Evolutionary conservation across 2,113 vertebrate species (phyloP), one percentile per base, ranked within the genome.

Genomic region (Macquaria ambigua): DNA sequence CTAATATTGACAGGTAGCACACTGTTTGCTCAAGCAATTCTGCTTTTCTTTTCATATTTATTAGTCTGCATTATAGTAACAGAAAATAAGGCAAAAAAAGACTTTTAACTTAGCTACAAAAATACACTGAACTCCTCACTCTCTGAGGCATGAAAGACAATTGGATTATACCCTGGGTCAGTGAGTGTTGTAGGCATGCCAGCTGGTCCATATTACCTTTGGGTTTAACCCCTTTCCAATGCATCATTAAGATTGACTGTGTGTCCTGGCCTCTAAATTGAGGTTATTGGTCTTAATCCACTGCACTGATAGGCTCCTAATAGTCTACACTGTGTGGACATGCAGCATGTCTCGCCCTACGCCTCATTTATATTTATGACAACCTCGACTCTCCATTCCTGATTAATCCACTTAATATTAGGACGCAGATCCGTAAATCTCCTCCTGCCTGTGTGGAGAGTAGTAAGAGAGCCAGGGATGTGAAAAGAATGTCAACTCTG

Each of bases 321-420:
- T 84, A 92, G 85, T 77, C 61, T 62, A 81, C 87, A 82, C 67
- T 74, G 63, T 84, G 74, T 79, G 82, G 85, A 93, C 92, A 91
- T 70, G 84, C 81, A 78, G 88, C 73, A 76, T 83, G 84, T 74
- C 75, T 88, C 31, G n/a, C 67, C 77, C 58, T 77, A 58, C 62
- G 66, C 84, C 89, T 92, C 80, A 93, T 93, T 94, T 92, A 93
- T 94, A 95, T 96, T 95, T 94, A 93, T 95, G 92, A 93, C 93
- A 94, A 92, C 82, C 85, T 87, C 56, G 25, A 83, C 90, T 89
- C 91, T 92, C 91, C 82, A 90, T 93, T 95, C 89, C 85, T 93
- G 81, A 95, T 94, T 94, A 95, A 94, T 95, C 88, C 90, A 91
- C 91, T 95, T 93, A 94, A 95, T 94, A 91, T 92, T 90, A 90